These are phyloP conservation scores for Nerophis ophidion DNA, from an alignment of 2,113 vertebrate species.

Conservation along the genomic window DNA sequence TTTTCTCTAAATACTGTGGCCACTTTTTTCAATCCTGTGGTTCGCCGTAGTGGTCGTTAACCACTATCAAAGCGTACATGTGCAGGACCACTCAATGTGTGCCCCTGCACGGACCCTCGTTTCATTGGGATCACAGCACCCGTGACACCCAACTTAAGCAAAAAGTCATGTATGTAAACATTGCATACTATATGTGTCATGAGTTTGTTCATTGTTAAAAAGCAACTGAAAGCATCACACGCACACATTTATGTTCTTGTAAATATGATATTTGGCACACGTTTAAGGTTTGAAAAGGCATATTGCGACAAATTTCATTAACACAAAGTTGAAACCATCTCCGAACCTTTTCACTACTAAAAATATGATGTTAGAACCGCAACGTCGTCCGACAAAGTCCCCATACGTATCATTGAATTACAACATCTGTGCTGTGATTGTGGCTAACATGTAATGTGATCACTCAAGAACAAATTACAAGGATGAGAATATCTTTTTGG, in stretches of 20 bases:
- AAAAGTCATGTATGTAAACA: constrained; percentile 4
- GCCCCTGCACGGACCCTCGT: constrained; percentile 38
- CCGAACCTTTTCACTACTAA: not conserved
- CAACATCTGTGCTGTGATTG: constrained; percentile 7
- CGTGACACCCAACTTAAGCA: not conserved
- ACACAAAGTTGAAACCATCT: constrained; percentile 5
- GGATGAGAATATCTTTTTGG: constrained; percentile 13
- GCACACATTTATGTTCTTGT: not conserved
- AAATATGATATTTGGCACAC: not conserved
- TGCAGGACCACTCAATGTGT: constrained; percentile 63
- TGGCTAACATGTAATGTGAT: constrained; percentile 7
- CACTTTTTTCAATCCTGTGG: constrained; percentile 68
- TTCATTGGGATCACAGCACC: not conserved
- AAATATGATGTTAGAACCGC: constrained; percentile 3
- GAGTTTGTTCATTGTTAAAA: not conserved
- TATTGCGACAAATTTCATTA: constrained; percentile 1
- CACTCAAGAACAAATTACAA: constrained; percentile 4
- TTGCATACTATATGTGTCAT: not conserved
- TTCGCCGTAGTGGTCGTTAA: constrained; percentile 71
- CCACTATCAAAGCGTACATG: constrained; percentile 71
- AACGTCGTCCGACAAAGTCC: constrained; percentile 3
- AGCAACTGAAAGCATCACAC: not conserved
- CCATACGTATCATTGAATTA: constrained; percentile 9
- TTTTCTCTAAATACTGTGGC: constrained; percentile 73
- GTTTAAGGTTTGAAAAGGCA: not conserved